Evolutionary conservation across 1,140 invertebrate species (phyloP), one percentile per base, ranked within the genome.

Genomic region (Neoseiulus cucumeris): DNA sequence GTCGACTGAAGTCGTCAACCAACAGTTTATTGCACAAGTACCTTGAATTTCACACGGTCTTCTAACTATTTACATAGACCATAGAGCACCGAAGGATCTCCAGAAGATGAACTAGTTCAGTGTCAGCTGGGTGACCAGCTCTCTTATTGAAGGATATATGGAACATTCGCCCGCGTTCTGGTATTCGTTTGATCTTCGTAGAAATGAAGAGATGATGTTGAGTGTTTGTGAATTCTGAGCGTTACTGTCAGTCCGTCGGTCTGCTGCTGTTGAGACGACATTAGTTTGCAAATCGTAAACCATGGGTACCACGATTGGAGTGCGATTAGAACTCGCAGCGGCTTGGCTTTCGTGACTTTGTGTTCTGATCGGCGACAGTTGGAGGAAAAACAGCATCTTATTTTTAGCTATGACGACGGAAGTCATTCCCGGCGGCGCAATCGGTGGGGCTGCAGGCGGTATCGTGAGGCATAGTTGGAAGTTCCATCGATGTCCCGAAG

Each of bases 401-500:
- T 83, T 85, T 67, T 85, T 83, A 65, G 84, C 85, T 67, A 89
- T 82, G 17, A 91, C 78, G 68, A 93, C 84, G 17, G 86, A 87
- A 14, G 88, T 82, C 75, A 85, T 85, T 14, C 89, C 90, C 64
- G 83, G 84, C 2, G 88, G 87, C 51, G 89, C 85, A 68, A 92
- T 85, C 29, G 84, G 85, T 51, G 84, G 80, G 0, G 85, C 85
- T 42, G 87, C 85, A 18, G 90, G 90, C 64, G 91, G 89, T 68
- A 91, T 87, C 30, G 90, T 83, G 69, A 95, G 78, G 74, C 89
- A 90, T 82, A 88, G 88, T 74, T 91, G 87, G 29, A 93, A 83
- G 22, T 82, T 81, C 90, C 91, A 95, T 70, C 86, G 85, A 44
- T 83, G 74, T 2, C 77, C 76, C 9, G 85, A 84, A 64, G 83